Evolutionary conservation across 2,797 vertebrate genomes (phyloP), one percentile per base, ranked within the genome.

Genomic region (Ciconia nigra): DNA sequence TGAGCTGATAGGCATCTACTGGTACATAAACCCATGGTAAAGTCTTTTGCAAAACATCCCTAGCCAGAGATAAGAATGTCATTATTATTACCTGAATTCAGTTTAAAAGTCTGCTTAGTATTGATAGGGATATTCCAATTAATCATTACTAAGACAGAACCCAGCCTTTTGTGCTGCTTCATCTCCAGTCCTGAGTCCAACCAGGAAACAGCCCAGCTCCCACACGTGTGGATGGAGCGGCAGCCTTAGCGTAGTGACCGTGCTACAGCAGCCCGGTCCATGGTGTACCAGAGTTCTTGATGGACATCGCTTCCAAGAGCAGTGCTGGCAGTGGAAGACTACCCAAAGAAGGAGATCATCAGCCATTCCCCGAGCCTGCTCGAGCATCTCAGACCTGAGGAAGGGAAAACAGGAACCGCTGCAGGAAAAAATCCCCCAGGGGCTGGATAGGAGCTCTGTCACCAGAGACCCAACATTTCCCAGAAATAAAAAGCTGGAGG

Each of bases 191-290:
- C 69, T 0, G 61, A 89, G 59, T 41, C 52, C 85, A 88, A 8
- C 2, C 7, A 39, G 55, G 58, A 52, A 29, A 16, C 9, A 59
- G 59, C 17, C 52, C 51, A 59, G 47, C 55, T 37, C 42, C 18
- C 18, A 15, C 0, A 0, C 3, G 1, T 1, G 0, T 2, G 20
- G n/a, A 25, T 37, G 44, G 31, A 74, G 72, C 15, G 3, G 33
- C 17, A n/a, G 6, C 62, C 39, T 12, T 6, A 3, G 3, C 3
- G 20, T 5, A 37, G 52, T 39, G 55, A 3, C 39, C n/a, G 24
- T 29, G 26, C 62, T 9, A 3, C 22, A 70, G 73, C 14, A 58
- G 41, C 52, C 26, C 1, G 1, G 5, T 1, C 51, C 41, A 2
- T 4, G 31, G 22, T 2, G 1, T 5, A 6, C 31, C 37, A 25